Evolutionary conservation across 2,113 vertebrate species (phyloP).

Genomic region (Barnardius zonarius): DNA sequence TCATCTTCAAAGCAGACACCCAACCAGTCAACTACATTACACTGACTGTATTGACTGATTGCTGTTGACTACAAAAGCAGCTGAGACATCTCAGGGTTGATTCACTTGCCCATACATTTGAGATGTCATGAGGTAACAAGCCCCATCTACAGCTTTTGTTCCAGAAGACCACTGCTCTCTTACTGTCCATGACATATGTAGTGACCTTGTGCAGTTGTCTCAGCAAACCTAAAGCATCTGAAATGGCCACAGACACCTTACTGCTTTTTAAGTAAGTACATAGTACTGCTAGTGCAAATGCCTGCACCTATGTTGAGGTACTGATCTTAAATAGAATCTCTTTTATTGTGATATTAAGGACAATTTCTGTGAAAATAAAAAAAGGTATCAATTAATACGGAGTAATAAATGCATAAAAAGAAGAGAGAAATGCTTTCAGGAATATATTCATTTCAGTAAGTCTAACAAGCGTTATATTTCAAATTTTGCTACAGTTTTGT

Average conservation of each 20-base stretch:
- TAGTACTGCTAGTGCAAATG: neutral
- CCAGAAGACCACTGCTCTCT: neutral
- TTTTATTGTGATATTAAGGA: neutral
- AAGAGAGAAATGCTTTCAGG: neutral
- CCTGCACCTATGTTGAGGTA: neutral
- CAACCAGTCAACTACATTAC: neutral
- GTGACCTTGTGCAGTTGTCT: neutral
- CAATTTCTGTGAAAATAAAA: neutral
- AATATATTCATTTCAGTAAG: neutral
- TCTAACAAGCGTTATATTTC: neutral
- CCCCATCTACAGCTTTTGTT: neutral
- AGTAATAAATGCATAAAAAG: neutral
- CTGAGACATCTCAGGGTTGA: neutral
- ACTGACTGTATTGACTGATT: neutral
- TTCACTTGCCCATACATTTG: neutral
- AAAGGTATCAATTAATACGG: neutral
- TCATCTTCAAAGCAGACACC: neutral
- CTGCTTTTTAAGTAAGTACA: neutral
- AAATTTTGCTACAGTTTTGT: neutral
- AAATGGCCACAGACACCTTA: neutral
- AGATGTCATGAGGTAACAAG: neutral
- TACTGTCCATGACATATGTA: neutral
- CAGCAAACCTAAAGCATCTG: neutral
- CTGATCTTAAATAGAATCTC: neutral
- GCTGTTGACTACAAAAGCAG: neutral